Evolutionary conservation across 2,888 invertebrate genomes (phyloP).

Genomic region (Epinotia ramella): DNA sequence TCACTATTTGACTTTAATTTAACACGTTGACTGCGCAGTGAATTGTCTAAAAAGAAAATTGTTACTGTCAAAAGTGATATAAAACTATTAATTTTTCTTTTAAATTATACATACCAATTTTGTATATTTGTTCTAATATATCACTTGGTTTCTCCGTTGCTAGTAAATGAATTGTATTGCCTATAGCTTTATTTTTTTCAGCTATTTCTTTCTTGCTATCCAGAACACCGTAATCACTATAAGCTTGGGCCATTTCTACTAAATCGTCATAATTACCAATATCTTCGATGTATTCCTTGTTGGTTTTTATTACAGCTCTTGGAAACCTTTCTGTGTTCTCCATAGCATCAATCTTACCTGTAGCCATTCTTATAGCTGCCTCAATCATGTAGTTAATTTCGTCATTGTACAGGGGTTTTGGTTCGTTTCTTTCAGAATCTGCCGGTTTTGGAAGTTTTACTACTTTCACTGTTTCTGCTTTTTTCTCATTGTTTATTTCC

Average conservation of each 20-base stretch:
- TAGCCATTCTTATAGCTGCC: constrained; percentile 55
- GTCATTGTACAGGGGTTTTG: constrained; percentile 71
- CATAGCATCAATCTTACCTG: constrained; percentile 48
- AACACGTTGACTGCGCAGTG: background rate
- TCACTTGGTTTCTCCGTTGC: constrained; percentile 9
- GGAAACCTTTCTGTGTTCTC: constrained; percentile 49
- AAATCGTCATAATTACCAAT: constrained; percentile 62
- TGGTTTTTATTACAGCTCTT: constrained; percentile 52
- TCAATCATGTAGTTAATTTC: constrained; percentile 66
- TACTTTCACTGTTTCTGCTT: constrained; percentile 41
- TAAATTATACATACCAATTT: constrained; percentile 10
- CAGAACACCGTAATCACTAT: constrained; percentile 78
- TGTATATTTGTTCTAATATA: background rate
- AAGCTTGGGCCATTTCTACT: constrained; percentile 72
- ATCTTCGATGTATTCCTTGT: constrained; percentile 69
- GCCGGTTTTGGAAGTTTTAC: constrained; percentile 48
- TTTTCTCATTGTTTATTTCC: background rate
- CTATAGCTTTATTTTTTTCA: constrained; percentile 51
- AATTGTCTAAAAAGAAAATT: constrained; percentile 18
- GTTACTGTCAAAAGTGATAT: background rate
- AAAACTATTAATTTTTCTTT: background rate
- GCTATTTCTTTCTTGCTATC: constrained; percentile 61
- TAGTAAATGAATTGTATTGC: constrained; percentile 50
- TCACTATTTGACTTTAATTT: background rate
- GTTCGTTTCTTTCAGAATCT: constrained; percentile 73